phyloP scores from a whole-genome alignment of 2,113 vertebrate genomes.

The Shinisaurus crocodilurus region DNA sequence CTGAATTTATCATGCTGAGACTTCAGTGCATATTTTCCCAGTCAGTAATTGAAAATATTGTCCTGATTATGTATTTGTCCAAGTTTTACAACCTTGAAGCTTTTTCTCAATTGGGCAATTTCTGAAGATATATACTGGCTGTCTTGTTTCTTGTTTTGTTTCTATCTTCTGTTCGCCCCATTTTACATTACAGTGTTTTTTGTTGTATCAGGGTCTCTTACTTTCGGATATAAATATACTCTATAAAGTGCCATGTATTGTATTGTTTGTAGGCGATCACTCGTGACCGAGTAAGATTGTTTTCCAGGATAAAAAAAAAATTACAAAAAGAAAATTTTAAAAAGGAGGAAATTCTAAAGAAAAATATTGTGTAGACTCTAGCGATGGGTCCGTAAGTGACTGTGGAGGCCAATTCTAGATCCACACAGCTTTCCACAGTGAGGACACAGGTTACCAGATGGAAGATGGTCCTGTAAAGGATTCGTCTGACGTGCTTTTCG shows the following conservation, averaged over 20 bases:
- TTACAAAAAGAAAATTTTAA: too few relatives aligned
- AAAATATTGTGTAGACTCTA: too few relatives aligned
- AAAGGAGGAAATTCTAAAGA: too few relatives aligned
- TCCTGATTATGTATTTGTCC: background rate
- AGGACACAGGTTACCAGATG: too few relatives aligned
- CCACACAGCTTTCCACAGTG: too few relatives aligned
- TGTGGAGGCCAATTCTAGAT: too few relatives aligned
- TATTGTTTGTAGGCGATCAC: too few relatives aligned
- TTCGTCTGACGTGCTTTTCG: too few relatives aligned
- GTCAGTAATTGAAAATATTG: background rate
- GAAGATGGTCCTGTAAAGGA: too few relatives aligned
- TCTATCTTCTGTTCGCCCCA: background rate
- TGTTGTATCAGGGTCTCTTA: background rate
- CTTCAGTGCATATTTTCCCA: background rate
- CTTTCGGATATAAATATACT: background rate
- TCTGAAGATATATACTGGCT: background rate
- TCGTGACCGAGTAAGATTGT: too few relatives aligned
- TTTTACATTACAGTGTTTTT: background rate
- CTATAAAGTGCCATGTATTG: background rate
- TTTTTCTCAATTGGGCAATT: background rate
- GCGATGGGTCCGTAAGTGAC: too few relatives aligned
- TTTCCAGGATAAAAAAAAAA: too few relatives aligned
- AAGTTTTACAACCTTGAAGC: background rate
- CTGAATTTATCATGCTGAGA: constrained; percentile 2
- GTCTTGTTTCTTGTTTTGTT: background rate